These are phyloP conservation scores for Scomberomorus guttatus DNA, from an alignment of 2,797 vertebrate species.

Conservation along the genomic window DNA sequence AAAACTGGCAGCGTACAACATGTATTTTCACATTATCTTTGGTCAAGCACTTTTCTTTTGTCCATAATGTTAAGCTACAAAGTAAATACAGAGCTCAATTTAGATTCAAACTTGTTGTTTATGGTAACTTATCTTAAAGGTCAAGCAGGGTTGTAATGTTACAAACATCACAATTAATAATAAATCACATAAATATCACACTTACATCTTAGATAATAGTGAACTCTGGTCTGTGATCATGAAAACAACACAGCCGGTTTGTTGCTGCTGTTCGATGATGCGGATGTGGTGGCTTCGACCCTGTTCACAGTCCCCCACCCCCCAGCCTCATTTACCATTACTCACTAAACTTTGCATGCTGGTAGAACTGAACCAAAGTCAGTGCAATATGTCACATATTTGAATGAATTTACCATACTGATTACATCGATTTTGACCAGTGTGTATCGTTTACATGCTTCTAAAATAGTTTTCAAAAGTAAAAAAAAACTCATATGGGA, in stretches of 20 bases:
- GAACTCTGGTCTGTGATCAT: not conserved
- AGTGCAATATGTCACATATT: conserved; percentile 1
- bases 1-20: too few relatives aligned
- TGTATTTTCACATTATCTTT: too few relatives aligned
- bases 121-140: not conserved
- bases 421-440: not conserved
- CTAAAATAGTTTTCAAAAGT: too few relatives aligned
- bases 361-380: too few relatives aligned
- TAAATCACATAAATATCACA: not conserved
- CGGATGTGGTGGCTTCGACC: not conserved
- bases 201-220: not conserved
- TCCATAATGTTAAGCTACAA: not conserved
- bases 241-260: not conserved
- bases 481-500: not conserved
- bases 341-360: not conserved
- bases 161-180: not conserved
- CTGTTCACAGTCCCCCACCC: not conserved
- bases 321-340: not conserved
- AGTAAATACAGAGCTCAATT: not conserved
- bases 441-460: not conserved
- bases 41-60: too few relatives aligned
- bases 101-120: not conserved
- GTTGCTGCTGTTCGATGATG: not conserved
- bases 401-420: not conserved
- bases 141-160: not conserved